Evolutionary conservation across 2,113 vertebrate species (phyloP).

Genomic region (Salminus brasiliensis): DNA sequence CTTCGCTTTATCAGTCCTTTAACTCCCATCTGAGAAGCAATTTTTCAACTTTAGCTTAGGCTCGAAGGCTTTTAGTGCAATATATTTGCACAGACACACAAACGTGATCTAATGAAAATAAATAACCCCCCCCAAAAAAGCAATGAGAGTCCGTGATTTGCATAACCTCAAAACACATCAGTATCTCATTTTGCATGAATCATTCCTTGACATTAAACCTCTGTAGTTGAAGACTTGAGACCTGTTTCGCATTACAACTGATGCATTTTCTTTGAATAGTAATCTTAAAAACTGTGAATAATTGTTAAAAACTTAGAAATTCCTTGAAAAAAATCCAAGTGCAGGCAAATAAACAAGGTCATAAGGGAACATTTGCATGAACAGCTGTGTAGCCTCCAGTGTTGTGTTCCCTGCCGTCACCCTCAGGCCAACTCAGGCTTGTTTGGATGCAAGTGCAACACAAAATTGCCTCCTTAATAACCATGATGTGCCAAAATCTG

Average conservation of each 20-base stretch:
- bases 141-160: background rate
- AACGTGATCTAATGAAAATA: background rate
- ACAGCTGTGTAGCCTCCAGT: slow-evolving; percentile 53
- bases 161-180: background rate
- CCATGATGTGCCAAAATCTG: slow-evolving; percentile 40
- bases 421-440: slow-evolving; percentile 15
- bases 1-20: background rate
- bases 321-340: slow-evolving; percentile 32
- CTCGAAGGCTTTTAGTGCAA: background rate
- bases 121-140: background rate
- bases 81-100: background rate
- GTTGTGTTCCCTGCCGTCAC: slow-evolving; percentile 42
- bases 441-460: slow-evolving; percentile 30
- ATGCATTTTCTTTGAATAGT: slow-evolving; percentile 12
- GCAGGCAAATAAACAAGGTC: slow-evolving; percentile 60
- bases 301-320: slow-evolving; percentile 22
- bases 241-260: background rate
- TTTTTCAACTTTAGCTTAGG: slow-evolving; percentile 4
- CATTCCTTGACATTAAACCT: background rate
- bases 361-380: slow-evolving; percentile 50
- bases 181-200: background rate
- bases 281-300: slow-evolving; percentile 14
- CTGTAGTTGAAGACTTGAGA: background rate
- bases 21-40: background rate
- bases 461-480: slow-evolving; percentile 40